Conservation (phyloP, 2,113 vertebrate genomes). For the Saimiri boliviensis region DNA sequence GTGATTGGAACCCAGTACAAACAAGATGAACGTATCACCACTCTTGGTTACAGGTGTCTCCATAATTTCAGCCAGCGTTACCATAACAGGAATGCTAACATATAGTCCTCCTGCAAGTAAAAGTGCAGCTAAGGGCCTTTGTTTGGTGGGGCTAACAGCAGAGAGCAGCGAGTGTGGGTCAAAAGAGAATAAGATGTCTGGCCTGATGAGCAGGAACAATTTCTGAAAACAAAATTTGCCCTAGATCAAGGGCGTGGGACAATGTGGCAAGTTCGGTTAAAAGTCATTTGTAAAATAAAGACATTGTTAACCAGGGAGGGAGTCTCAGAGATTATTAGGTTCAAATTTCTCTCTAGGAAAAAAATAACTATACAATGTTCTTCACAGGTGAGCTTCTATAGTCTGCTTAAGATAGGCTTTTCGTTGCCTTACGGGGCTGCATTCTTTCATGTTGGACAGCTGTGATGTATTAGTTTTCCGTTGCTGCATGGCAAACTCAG, state of each 20-base stretch:
- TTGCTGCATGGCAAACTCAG: neutral
- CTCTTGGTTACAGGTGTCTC: no score
- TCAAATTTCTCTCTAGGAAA: neutral
- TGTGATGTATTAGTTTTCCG: neutral
- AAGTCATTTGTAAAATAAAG: neutral
- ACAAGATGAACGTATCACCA: neutral
- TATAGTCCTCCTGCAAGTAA: neutral
- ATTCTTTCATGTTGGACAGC: neutral
- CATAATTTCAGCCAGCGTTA: no score
- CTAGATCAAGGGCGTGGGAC: neutral
- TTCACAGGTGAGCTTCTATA: neutral
- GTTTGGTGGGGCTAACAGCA: neutral
- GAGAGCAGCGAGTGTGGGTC: neutral
- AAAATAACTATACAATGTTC: neutral
- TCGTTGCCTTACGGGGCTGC: neutral
- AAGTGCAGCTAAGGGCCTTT: neutral
- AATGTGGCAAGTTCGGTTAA: neutral
- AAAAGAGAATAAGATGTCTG: neutral
- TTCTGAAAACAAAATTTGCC: neutral
- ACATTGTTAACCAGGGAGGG: neutral
- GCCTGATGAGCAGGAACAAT: neutral
- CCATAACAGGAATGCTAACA: neutral
- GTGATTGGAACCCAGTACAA: neutral
- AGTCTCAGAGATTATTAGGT: neutral
- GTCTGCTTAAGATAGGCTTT: neutral